phyloP scores from a whole-genome alignment of 2,113 vertebrate species.

The Athene cunicularia region DNA sequence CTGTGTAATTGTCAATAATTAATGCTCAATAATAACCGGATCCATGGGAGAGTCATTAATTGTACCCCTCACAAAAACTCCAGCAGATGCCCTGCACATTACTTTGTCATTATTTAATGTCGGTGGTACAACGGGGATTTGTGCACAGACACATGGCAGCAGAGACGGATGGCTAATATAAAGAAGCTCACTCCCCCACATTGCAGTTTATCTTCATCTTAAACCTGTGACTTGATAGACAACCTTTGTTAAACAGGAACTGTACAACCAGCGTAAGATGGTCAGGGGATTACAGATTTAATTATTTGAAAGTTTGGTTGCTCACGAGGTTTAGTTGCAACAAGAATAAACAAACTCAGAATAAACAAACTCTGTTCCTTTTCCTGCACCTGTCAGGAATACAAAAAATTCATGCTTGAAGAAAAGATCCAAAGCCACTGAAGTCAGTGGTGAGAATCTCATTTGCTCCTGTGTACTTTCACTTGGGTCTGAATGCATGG shows the following conservation, averaged over 20 bases:
- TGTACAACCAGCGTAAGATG: background rate
- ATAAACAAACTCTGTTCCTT: background rate
- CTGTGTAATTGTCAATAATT: slow-evolving; percentile 59
- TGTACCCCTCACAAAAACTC: background rate
- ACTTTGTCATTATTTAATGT: background rate
- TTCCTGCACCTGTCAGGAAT: background rate
- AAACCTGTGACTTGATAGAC: slow-evolving; percentile 37
- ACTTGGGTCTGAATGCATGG: background rate
- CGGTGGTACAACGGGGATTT: background rate
- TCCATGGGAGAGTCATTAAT: slow-evolving; percentile 53
- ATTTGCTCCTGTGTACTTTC: background rate
- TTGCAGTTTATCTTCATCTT: slow-evolving; percentile 45
- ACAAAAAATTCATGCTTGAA: background rate
- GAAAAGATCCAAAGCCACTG: background rate
- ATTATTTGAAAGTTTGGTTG: background rate
- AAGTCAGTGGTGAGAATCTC: background rate
- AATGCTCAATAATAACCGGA: slow-evolving; percentile 57
- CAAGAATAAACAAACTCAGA: background rate
- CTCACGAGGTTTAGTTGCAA: background rate
- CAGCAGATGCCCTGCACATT: background rate
- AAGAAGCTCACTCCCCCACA: slow-evolving; percentile 17
- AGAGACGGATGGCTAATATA: slow-evolving; percentile 10
- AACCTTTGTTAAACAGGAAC: slow-evolving; percentile 51
- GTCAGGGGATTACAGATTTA: background rate
- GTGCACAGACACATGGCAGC: background rate